Evolutionary conservation across 2,888 invertebrate species (phyloP), one percentile per base, ranked within the genome.

Genomic region (Monoplex corrugatus): DNA sequence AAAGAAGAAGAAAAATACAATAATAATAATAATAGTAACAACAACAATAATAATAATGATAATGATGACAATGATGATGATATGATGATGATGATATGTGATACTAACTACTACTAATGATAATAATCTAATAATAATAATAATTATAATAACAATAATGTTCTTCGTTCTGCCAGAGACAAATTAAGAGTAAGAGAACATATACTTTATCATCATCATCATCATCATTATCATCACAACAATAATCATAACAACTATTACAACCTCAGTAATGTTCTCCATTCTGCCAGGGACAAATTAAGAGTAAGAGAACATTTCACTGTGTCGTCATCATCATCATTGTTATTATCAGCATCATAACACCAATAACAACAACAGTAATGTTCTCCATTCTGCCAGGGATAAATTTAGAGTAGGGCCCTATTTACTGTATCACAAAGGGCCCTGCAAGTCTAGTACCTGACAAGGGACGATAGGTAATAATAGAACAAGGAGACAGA

Each of bases 331-430:
- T 63, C 3, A 28, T 28, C 13, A 8, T 63, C 3, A 8, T 63
- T 19, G 28, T 19, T 28, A 3, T 5, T 23, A 63, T 23, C 28
- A n/a, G n/a, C 1, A 72, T 0, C 1, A 35, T 1, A 2, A 72
- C 6, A 5, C 0, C 13, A 35, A 10, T 0, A 2, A 0, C 0
- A 3, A 35, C 2, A 10, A 32, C 32, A 2, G n/a, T n/a, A n/a
- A n/a, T n/a, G n/a, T n/a, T n/a, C n/a, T n/a, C n/a, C n/a, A n/a
- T n/a, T n/a, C n/a, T n/a, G n/a, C 0, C 13, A 72, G 0, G 35
- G 0, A 72, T 0, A 72, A 0, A 72, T 1, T 0, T 10, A 72
- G 23, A 63, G 10, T 5, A 63, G 28, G 16, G 28, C 16, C 3
- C 23, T 28, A 23, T 23, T 19, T 19, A 19, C 16, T 28, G 16